Conservation (phyloP, 2,888 invertebrate species). For the Aphrophora alni region DNA sequence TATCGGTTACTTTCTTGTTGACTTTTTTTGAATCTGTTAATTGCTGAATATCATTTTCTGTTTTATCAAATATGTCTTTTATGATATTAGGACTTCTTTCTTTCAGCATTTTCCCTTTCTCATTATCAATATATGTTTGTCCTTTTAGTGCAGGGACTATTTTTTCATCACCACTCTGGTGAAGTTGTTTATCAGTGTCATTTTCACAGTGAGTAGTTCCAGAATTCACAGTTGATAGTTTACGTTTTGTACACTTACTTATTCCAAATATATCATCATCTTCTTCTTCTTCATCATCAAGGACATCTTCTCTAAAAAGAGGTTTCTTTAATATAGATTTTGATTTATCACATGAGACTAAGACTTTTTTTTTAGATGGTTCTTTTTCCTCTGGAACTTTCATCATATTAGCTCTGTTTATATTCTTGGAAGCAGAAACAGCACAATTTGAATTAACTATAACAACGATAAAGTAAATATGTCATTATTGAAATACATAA, state of each 20-base stretch:
- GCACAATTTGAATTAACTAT: too few species aligned
- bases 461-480: too few species aligned
- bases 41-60: not conserved
- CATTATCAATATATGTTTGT: not conserved
- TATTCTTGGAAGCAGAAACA: too few species aligned
- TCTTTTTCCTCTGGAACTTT: too few species aligned
- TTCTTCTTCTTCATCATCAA: not conserved
- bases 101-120: not conserved
- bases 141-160: not conserved
- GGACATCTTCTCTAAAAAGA: not conserved
- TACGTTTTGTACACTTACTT: not conserved
- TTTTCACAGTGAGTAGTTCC: not conserved
- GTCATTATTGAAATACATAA: too few species aligned
- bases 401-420: too few species aligned
- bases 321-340: not conserved
- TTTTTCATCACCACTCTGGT: not conserved
- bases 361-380: too few species aligned
- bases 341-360: not conserved
- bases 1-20: too few species aligned
- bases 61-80: not conserved
- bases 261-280: not conserved
- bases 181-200: not conserved
- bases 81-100: too few species aligned
- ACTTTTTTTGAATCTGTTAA: not conserved
- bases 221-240: not conserved